Percentiles rank a stretch among this genome's conserved stretches.
Conservation (phyloP, 2,888 invertebrate species). For the Ormyrus pomaceus region DNA sequence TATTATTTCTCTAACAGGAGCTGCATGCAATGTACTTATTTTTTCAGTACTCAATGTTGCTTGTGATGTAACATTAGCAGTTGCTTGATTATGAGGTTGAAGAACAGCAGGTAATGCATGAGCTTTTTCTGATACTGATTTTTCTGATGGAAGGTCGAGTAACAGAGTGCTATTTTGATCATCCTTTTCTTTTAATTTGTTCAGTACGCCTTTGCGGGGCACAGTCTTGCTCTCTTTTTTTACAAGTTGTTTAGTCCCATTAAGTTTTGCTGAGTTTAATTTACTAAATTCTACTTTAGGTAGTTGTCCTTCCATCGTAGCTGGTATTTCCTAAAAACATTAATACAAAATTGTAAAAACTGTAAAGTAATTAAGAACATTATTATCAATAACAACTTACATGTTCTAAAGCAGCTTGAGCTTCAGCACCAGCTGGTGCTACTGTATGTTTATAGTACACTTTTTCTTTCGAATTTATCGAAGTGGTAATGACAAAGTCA, state of each 20-base stretch:
- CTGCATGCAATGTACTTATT: background rate
- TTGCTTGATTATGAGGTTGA: background rate
- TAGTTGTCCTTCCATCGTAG: constrained; percentile 41
- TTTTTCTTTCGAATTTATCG: constrained; percentile 14
- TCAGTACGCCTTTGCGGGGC: constrained; percentile 51
- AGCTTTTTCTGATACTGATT: constrained; percentile 1
- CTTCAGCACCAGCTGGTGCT: constrained; percentile 38
- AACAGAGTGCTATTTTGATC: constrained; percentile 20
- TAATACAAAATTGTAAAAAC: background rate
- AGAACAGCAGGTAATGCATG: background rate
- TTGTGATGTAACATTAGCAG: background rate
- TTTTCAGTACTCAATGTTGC: constrained; percentile 17
- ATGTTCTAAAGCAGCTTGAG: constrained; percentile 10
- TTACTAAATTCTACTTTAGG: background rate
- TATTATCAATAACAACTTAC: constrained; percentile 33
- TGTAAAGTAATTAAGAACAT: background rate
- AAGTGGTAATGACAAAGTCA: background rate
- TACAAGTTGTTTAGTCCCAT: constrained; percentile 5
- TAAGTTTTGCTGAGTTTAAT: constrained; percentile 20
- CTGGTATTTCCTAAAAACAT: constrained; percentile 33
- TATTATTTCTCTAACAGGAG: constrained; percentile 34
- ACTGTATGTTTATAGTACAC: constrained; percentile 46
- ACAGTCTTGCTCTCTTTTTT: constrained; percentile 50
- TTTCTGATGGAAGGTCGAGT: constrained; percentile 3
- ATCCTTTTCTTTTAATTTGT: constrained; percentile 7